These are phyloP conservation scores for Eupithecia vulgata DNA, from an alignment of 2,888 invertebrate species.

Conservation along the genomic window DNA sequence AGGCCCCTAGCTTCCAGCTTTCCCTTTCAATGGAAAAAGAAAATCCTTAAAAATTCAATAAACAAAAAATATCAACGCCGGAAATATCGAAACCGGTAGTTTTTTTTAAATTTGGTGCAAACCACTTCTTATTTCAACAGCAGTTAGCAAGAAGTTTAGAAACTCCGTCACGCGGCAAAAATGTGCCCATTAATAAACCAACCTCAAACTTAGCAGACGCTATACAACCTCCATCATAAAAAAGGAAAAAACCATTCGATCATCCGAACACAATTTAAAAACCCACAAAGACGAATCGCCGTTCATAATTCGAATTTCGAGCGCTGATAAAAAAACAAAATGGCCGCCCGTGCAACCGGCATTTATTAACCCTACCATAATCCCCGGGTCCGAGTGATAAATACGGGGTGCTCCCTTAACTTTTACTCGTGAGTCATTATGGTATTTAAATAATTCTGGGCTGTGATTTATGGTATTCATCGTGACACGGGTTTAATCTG, in stretches of 20 bases:
- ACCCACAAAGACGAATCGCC: slow-evolving; percentile 65
- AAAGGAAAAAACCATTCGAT: slow-evolving; percentile 49
- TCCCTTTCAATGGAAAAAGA: neutral
- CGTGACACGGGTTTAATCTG: slow-evolving; percentile 70
- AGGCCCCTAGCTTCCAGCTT: too few relatives aligned
- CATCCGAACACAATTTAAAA: slow-evolving; percentile 53
- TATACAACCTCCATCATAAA: slow-evolving; percentile 25
- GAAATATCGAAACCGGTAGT: neutral
- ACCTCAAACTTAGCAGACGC: slow-evolving; percentile 14
- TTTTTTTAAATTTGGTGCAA: neutral
- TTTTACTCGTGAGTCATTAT: slow-evolving; percentile 80
- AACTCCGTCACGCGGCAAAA: slow-evolving; percentile 21
- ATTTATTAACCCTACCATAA: slow-evolving; percentile 79
- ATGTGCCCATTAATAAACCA: slow-evolving; percentile 15
- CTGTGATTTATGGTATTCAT: slow-evolving; percentile 76
- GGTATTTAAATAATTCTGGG: slow-evolving; percentile 83
- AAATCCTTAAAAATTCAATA: neutral
- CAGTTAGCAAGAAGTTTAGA: neutral
- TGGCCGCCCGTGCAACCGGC: slow-evolving; percentile 64
- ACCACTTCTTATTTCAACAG: neutral
- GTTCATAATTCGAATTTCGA: slow-evolving; percentile 75
- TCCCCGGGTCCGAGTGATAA: slow-evolving; percentile 74
- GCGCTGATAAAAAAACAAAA: slow-evolving; percentile 74
- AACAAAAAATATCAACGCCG: neutral
- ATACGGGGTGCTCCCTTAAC: slow-evolving; percentile 72